Evolutionary conservation across 2,888 invertebrate genomes (phyloP), one percentile per base, ranked within the genome.

Genomic region (Anthoptus insignis): DNA sequence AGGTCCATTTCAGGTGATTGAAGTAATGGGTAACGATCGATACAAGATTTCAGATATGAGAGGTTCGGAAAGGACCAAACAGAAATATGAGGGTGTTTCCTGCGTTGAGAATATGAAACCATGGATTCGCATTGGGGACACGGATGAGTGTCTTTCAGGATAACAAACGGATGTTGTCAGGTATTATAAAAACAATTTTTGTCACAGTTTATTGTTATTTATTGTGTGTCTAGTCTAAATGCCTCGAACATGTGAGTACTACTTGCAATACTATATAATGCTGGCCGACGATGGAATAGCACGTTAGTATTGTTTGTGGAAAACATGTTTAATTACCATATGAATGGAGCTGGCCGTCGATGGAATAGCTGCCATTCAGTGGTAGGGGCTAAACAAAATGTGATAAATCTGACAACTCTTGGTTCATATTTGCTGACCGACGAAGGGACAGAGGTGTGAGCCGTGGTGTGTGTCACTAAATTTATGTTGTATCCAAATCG

Each of bases 1-100:
- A 37, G 75, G 73, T 0, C 76, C 76, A 7, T 75, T 75, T 24
- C 71, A 75, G 42, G 24, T 76, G 0, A 71, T 32, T 19, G 56
- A 69, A 14, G 54, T 70, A 1, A 27, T 75, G 13, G 73, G 73
- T 0, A 42, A 73, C 3, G 74, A 74, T 11, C 24, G 74, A 8
- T 75, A 73, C 42, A 27, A 61, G 9, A 11, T 32, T 9, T 32
- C 32, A 9, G 32, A 32, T 32, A 32, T 32, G 32, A 4, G 32
- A 32, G 32, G 32, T 32, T 32, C 32, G 11, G 9, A 32, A 34
- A 32, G 32, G 32, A 32, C 32, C 2, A 32, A 32, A 11, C 32
- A 32, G 9, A 32, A 32, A 32, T 32, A 32, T 11, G 32, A 32
- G 11, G 32, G 32, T 32, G 11, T 32, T 9, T 7, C 32, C 32